Base-by-base conservation (phyloP, 2,113 vertebrate genomes). In the Pelodiscus sinensis region DNA sequence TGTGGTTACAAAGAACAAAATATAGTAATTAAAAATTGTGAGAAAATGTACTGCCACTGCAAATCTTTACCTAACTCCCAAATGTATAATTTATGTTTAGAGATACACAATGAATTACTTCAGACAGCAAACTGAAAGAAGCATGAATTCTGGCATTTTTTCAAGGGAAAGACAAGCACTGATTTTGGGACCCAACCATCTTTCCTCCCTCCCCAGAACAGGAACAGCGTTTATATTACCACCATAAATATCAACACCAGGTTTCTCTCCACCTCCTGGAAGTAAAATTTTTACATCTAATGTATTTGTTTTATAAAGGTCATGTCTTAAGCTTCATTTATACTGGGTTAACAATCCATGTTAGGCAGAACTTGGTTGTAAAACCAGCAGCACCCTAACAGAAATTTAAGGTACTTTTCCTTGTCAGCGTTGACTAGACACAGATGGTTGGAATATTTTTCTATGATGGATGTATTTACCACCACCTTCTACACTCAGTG, bases 381-480 rank as follows among this genome's bases (percentile, higher is more conserved):
- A 93, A 65, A 22, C 12, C 44, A 86, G 9, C 29, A 87, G 19
- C 51, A 55, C 31, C 15, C 86, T 86, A 25, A n/a, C 16, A n/a
- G 31, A 35, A 8, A 68, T 35, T 19, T 68, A 68, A 68, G 31
- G 65, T 68, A 68, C 65, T 18, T 68, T 35, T 19, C 65, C 31
- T 68, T 9, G 4, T 35, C 31, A 19, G 16, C 9, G 16, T 88
- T 79, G 18, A 56, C 0, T 78, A 4, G 13, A 4, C 22, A 79
- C 27, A 68, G 24, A 71, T 2, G n/a, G 29, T 54, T 79, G 25
- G 85, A 96, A 44, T 51, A 78, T 79, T 90, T 54, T 87, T 57
- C 79, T 35, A 62, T 11, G 3, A 87, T 12, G 9, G 82, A 79
- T 56, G 3, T 83, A 91, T 81, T 27, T 79, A 2, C 58, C 7